Base-by-base conservation (phyloP, 2,113 vertebrate genomes). In the Glaucomys volans region DNA sequence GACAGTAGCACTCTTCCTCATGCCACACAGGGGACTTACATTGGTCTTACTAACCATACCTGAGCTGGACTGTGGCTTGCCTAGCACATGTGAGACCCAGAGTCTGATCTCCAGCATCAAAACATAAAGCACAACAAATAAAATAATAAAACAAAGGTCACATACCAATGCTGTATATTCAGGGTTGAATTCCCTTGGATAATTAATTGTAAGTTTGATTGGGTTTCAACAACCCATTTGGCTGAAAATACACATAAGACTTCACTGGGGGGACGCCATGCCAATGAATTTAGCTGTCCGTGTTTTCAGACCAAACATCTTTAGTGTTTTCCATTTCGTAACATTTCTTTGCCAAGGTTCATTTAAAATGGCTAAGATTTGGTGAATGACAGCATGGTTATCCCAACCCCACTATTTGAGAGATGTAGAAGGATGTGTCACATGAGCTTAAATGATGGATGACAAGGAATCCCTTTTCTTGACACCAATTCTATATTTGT, bases 301-400 rank as follows among this genome's bases (percentile, higher is more conserved):
- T 66, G 42, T 77, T 84, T 92, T 94, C 50, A 87, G 71, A 35
- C 20, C 59, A 88, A 64, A 47, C 3, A 35, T 88, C 47, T 35
- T 24, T 57, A 50, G 44, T 88, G 30, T 82, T 91, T 96, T 71
- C 62, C n/a, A 64, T 91, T 47, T 76, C 26, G 40, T 72, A 67
- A 64, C 50, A 40, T 96, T 94, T 69, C 76, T 90, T 57, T 79
- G 91, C 47, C 66, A 76, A 67, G 35, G 72, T 71, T 87, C 88
- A 92, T 42, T 42, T 90, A 91, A 92, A 92, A 35, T 57, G 75
- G 72, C 80, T 35, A 35, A 28, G 57, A 75, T 79, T 87, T 76
- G 71, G 67, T 10, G 10, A 88, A 72, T 72, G 93, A 79, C 14
- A 50, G 20, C 69, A 18, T 7, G 37, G 54, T 75, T 67, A 62